Evolutionary conservation across 37 sponge, comb jelly and placozoan genomes (phyloP), one percentile per base, ranked within the genome.

Genomic region (Eunapius fragilis): DNA sequence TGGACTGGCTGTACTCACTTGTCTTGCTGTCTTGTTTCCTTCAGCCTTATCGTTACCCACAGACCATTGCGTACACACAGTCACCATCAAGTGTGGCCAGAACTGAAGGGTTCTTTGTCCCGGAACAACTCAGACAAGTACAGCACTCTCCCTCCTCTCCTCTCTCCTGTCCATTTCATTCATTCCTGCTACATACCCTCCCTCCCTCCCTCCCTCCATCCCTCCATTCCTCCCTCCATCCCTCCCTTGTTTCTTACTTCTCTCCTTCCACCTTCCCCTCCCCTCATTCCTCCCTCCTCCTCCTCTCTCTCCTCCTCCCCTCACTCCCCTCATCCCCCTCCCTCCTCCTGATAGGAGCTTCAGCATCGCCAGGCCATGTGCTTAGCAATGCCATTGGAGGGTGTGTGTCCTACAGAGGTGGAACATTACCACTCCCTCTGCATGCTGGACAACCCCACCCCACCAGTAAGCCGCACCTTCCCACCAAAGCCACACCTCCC

Each of bases 371-470:
- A 87, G 88, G 28, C 67, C 25, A 34, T 30, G 5, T 82, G 88
- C 58, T 48, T 82, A 47, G 28, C 82, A 1, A 34, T 75, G 31
- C 76, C 88, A 30, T 22, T 47, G 0, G 88, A 75, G 37, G 76
- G 37, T 2, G 41, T 6, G 24, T 81, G 87, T 26, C 90, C 90
- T 25, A 27, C 84, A 28, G 95, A 95, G 37, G 87, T 95, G 69
- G 92, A 95, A 28, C 72, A 86, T 75, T 95, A 95, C 85, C 90
- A 95, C 83, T 82, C 70, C 67, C 85, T 95, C 74, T 89, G 81
- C 49, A 92, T 92, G 13, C 84, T 95, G 72, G 95, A 95, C 50
- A 58, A 58, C 58, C 58, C 58, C 41, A 41, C 41, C 3, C 41
- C 41, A 41, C 41, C 41, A 41, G 41, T 41, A 41, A 41, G 41